Base-by-base conservation (phyloP, 2,113 vertebrate species). In the Tapirus terrestris region DNA sequence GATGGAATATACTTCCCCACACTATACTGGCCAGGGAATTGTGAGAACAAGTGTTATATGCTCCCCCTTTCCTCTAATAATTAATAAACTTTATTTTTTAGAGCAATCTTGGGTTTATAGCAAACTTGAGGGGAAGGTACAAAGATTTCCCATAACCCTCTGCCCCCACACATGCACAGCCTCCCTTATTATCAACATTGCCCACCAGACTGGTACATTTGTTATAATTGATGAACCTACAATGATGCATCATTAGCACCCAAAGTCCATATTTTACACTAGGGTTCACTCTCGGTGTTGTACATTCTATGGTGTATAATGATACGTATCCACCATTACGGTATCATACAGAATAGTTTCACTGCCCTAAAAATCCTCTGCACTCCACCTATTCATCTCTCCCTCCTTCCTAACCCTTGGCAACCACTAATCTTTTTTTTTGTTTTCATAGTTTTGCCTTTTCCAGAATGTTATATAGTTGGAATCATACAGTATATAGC, bases 71-170 rank as follows among this genome's bases (percentile, higher is more conserved):
- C 43, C 39, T n/a, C 16, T 63, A 53, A 63, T 58, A 73, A 81
- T n/a, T 36, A 75, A 86, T 27, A 33, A 76, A 91, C 10, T n/a
- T 43, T 60, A 58, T 16, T 61, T 60, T 96, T 63, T 79, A 58
- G 10, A 75, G 48, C 16, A 94, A 68, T 60, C 73, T 39, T 86
- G 60, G 25, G 16, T 48, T 61, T 18, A 89, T 7, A 53, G 33
- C 31, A 92, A 84, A 85, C 36, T 1, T 36, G 23, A 88, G 20
- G 10, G 7, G 16, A 82, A 91, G 31, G 48, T 39, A 36, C 14
- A 13, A 27, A 36, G 18, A 51, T 63, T 43, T 29, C 8, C 21
- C 45, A 21, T 4, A 6, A n/a, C 0, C 2, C 8, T 39, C 9
- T 67, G 7, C 36, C 11, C 68, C 31, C 6, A 9, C 8, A 39